These are phyloP conservation scores for Sesia bembeciformis DNA, from an alignment of 2,888 invertebrate genomes.

Conservation along the genomic window DNA sequence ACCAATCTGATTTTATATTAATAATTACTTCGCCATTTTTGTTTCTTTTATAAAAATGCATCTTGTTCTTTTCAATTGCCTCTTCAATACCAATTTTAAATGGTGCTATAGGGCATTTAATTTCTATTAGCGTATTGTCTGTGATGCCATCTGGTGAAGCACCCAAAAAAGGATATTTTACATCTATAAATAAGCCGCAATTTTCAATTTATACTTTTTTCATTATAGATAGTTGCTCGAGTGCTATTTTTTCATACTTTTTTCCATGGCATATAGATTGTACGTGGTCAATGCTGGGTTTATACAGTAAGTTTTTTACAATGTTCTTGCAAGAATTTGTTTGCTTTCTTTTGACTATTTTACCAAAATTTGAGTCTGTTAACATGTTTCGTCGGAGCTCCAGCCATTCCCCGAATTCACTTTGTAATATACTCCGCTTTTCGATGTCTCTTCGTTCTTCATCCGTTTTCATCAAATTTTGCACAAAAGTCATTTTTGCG, in stretches of 20 bases:
- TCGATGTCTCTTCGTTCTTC: slow-evolving; percentile 1
- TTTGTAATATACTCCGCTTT: slow-evolving; percentile 5
- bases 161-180: no score
- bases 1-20: no score
- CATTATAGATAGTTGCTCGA: slow-evolving; percentile 2
- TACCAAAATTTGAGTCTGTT: slow-evolving; percentile 13
- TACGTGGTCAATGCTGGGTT: slow-evolving; percentile 1
- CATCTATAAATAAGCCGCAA: slow-evolving; percentile 6
- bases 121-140: slow-evolving; percentile 3
- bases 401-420: slow-evolving; percentile 10
- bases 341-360: slow-evolving; percentile 4
- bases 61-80: no score
- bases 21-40: no score
- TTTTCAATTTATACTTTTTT: slow-evolving; percentile 1
- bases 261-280: slow-evolving; percentile 3
- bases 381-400: slow-evolving; percentile 9
- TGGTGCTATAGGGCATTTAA: slow-evolving; percentile 5
- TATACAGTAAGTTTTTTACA: slow-evolving; percentile 4
- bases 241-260: slow-evolving; percentile 1
- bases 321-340: slow-evolving; percentile 1
- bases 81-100: slow-evolving; percentile 3
- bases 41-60: no score
- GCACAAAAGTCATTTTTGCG: slow-evolving; percentile 3
- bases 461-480: not conserved
- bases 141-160: slow-evolving; percentile 7